A percentile compares a stretch with the other conserved stretches of the same genome.
Conservation (phyloP, 2,888 invertebrate genomes). For the Zaprionus bogoriensis region DNA sequence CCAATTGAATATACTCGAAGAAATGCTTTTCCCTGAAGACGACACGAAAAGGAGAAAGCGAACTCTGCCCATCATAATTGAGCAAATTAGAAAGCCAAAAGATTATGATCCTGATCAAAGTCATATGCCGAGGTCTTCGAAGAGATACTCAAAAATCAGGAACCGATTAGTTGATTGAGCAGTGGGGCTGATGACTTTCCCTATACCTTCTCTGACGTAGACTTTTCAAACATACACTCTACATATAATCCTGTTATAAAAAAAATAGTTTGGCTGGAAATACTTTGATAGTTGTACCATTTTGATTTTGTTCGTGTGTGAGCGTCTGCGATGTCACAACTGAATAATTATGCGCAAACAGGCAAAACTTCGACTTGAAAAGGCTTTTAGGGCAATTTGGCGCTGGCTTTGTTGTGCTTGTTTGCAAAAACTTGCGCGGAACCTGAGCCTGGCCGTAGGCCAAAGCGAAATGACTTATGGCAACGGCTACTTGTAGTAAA, state of each 20-base stretch:
- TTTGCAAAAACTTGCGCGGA: slow-evolving; percentile 57
- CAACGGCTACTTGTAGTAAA: slow-evolving; percentile 27
- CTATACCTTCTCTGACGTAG: no score
- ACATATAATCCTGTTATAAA: no score
- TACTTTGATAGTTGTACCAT: slow-evolving; percentile 23
- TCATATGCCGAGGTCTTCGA: no score
- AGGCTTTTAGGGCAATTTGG: slow-evolving; percentile 79
- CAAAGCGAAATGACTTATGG: slow-evolving; percentile 63
- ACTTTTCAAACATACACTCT: no score
- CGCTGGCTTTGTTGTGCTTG: slow-evolving; percentile 72
- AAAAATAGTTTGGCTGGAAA: slow-evolving; percentile 21
- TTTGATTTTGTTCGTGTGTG: slow-evolving; percentile 13
- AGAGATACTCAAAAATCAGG: no score
- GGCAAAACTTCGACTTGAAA: slow-evolving; percentile 74
- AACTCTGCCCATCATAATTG: not conserved
- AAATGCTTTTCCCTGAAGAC: slow-evolving; percentile 7
- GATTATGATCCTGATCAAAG: no score
- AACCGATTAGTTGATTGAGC: no score
- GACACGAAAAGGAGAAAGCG: not conserved
- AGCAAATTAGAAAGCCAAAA: no score
- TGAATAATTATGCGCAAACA: slow-evolving; percentile 76
- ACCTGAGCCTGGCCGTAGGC: slow-evolving; percentile 56
- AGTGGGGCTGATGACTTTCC: no score
- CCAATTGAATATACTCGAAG: slow-evolving; percentile 49
- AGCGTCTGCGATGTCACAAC: slow-evolving; percentile 47